Conservation (phyloP, 2,113 vertebrate species). For the Otus sunia region DNA sequence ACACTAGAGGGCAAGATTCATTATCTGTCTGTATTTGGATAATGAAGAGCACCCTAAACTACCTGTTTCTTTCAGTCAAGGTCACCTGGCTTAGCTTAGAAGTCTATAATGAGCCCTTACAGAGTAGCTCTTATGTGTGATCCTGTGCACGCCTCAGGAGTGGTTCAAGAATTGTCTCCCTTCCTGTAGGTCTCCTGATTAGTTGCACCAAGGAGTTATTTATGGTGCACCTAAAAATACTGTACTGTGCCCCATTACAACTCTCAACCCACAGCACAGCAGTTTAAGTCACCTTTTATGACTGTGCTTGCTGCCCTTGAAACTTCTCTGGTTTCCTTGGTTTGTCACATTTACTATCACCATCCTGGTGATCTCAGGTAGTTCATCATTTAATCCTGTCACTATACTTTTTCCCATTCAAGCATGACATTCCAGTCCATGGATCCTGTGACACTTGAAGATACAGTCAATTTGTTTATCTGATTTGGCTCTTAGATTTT, state of each 20-base stretch:
- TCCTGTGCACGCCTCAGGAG: neutral
- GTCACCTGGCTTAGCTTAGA: neutral
- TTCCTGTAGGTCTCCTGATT: neutral
- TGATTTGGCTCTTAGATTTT: neutral
- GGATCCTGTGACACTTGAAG: neutral
- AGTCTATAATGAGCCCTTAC: neutral
- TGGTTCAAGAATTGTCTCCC: neutral
- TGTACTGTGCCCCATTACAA: neutral
- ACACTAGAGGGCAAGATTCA: neutral
- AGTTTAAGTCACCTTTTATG: neutral
- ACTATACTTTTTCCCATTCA: neutral
- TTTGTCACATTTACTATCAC: neutral
- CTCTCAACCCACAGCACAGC: accelerated
- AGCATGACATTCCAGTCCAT: neutral
- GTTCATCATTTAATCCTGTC: neutral
- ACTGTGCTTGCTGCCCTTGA: neutral
- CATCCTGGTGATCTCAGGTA: neutral
- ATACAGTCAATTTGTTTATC: neutral
- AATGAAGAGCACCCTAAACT: neutral
- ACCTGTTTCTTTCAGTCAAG: neutral
- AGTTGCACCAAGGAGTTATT: neutral
- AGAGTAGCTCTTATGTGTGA: neutral
- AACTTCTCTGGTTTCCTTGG: neutral
- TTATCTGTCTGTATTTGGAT: neutral
- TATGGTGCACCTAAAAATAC: neutral